Percentiles rank a stretch among this genome's conserved stretches.
Evolutionary conservation across 2,888 invertebrate species (phyloP).

Genomic region (Agrochola lota): DNA sequence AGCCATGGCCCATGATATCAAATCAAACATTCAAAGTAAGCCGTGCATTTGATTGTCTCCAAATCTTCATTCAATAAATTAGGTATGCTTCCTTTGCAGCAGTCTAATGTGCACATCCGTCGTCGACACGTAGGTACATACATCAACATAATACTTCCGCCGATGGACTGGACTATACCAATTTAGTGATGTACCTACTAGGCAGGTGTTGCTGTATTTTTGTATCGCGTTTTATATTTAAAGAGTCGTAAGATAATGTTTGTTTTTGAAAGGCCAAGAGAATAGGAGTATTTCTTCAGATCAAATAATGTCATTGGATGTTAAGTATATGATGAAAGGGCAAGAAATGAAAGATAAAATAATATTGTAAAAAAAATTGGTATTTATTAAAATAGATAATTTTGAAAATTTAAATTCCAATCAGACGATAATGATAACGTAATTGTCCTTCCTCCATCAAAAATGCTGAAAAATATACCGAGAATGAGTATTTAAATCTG

Average conservation of each 20-base stretch:
- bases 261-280: not conserved
- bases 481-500: not conserved
- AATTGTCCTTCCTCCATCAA: not conserved
- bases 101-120: conserved; percentile 57
- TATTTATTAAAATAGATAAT: not conserved
- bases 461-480: not conserved
- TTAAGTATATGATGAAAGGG: not conserved
- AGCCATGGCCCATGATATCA: not conserved
- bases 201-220: conserved; percentile 31
- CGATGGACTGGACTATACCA: conserved; percentile 48
- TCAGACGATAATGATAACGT: not conserved
- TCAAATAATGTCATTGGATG: conserved; percentile 7
- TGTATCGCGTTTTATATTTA: conserved; percentile 7
- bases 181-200: conserved; percentile 48
- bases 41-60: conserved; percentile 25
- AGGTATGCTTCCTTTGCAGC: conserved; percentile 57
- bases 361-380: not conserved
- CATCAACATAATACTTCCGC: conserved; percentile 60
- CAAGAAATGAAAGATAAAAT: conserved; percentile 19
- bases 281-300: conserved; percentile 9
- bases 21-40: conserved; percentile 19
- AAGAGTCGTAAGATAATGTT: not conserved
- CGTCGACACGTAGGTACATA: conserved; percentile 29
- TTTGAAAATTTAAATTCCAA: not conserved
- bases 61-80: conserved; percentile 59